Conservation (phyloP, 2,888 invertebrate species). For the Eupsilia transversa region DNA sequence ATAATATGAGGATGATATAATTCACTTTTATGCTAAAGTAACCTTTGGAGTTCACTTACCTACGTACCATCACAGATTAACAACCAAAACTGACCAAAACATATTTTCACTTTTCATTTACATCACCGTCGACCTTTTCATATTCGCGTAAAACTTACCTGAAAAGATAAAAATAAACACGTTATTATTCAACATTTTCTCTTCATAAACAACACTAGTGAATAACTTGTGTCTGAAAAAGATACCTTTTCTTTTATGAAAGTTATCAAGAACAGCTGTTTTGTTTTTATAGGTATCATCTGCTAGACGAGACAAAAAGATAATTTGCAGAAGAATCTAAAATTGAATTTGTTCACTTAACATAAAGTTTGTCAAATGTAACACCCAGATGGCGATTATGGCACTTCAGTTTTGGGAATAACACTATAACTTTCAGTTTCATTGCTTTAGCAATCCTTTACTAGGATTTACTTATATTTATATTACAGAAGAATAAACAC, state of each 20-base stretch:
- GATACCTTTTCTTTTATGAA: constrained; percentile 20
- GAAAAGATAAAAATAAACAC: constrained; percentile 39
- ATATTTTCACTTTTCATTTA: background rate
- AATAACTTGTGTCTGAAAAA: constrained; percentile 13
- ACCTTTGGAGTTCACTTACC: constrained; percentile 2
- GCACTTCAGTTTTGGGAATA: background rate
- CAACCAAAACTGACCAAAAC: background rate
- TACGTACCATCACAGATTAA: too few species aligned
- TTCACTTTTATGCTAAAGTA: background rate
- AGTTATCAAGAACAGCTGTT: constrained; percentile 23
- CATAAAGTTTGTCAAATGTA: constrained; percentile 21
- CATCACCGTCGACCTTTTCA: background rate
- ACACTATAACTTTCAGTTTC: background rate
- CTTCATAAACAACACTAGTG: background rate
- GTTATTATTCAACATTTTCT: constrained; percentile 21
- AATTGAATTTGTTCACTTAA: constrained; percentile 17
- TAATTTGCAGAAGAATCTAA: constrained; percentile 14
- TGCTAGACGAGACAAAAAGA: constrained; percentile 6
- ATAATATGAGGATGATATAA: background rate
- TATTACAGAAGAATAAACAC: too few species aligned
- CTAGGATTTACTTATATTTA: too few species aligned
- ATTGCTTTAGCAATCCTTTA: too few species aligned
- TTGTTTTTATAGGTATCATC: constrained; percentile 10
- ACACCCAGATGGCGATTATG: constrained; percentile 23
- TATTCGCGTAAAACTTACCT: constrained; percentile 53